A percentile compares a stretch with the other conserved stretches of the same genome.
These are phyloP conservation scores for Crotalus tigris DNA, from an alignment of 2,113 vertebrate genomes.

Conservation along the genomic window DNA sequence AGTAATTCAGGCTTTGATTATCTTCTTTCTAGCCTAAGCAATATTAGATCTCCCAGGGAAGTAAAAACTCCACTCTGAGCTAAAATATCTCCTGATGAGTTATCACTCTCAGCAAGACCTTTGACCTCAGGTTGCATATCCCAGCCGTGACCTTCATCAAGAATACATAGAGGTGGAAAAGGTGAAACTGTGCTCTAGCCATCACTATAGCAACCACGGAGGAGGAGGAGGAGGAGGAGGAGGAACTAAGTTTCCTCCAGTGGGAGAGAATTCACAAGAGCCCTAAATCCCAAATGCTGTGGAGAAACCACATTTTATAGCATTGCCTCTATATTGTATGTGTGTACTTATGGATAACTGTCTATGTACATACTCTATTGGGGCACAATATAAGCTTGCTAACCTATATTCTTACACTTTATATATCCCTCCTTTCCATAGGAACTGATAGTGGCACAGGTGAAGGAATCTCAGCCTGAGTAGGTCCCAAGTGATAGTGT, in stretches of 20 bases:
- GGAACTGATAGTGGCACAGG: background rate
- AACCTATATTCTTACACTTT: background rate
- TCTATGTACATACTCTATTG: background rate
- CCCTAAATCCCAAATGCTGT: background rate
- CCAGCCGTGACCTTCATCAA: slow-evolving; percentile 35
- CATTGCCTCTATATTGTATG: background rate
- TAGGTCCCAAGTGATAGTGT: background rate
- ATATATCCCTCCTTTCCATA: background rate
- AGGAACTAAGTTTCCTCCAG: slow-evolving; percentile 4
- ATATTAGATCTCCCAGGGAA: slow-evolving; percentile 15
- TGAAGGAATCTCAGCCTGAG: background rate
- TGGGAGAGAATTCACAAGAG: background rate
- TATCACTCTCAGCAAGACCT: slow-evolving; percentile 33
- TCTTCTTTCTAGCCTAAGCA: background rate
- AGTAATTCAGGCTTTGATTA: background rate
- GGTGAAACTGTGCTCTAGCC: slow-evolving; percentile 11
- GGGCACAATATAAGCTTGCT: background rate
- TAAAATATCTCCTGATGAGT: slow-evolving; percentile 30
- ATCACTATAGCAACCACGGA: slow-evolving; percentile 23
- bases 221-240: background rate
- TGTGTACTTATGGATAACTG: no score
- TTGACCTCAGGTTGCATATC: slow-evolving; percentile 31
- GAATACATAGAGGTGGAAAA: slow-evolving; percentile 37
- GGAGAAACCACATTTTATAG: background rate
- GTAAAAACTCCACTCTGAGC: slow-evolving; percentile 4